phyloP scores from a whole-genome alignment of 2,113 vertebrate species.

The Pelodiscus sinensis region DNA sequence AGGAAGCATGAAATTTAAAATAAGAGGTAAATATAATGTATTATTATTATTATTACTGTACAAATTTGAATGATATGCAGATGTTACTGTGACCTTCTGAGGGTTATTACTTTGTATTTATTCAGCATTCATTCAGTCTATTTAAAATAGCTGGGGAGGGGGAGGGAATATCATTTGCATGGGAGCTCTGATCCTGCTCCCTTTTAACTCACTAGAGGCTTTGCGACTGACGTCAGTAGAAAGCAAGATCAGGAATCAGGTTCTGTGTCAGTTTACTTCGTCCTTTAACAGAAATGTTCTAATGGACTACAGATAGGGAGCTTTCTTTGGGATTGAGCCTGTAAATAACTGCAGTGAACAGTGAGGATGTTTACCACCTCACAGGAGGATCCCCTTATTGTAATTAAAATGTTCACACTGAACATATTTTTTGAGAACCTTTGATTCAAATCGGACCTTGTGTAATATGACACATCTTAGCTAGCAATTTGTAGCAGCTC shows the following conservation, averaged over 20 bases:
- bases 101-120: rapidly evolving
- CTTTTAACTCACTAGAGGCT: background rate
- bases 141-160: background rate
- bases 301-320: background rate
- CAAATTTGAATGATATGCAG: rapidly evolving
- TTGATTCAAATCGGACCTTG: background rate
- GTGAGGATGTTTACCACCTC: background rate
- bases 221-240: background rate
- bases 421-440: background rate
- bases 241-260: background rate
- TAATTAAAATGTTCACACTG: background rate
- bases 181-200: background rate
- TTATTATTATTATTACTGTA: rapidly evolving
- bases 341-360: background rate
- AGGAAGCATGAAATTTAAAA: background rate
- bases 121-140: background rate
- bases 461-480: conserved; percentile 41
- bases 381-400: background rate
- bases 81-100: background rate
- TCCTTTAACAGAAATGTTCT: background rate
- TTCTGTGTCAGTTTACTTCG: background rate
- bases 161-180: background rate
- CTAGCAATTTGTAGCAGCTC: background rate
- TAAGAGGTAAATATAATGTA: background rate
- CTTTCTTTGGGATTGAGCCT: no score